Base-by-base conservation (phyloP, 2,888 invertebrate genomes). In the Zaprionus bogoriensis region DNA sequence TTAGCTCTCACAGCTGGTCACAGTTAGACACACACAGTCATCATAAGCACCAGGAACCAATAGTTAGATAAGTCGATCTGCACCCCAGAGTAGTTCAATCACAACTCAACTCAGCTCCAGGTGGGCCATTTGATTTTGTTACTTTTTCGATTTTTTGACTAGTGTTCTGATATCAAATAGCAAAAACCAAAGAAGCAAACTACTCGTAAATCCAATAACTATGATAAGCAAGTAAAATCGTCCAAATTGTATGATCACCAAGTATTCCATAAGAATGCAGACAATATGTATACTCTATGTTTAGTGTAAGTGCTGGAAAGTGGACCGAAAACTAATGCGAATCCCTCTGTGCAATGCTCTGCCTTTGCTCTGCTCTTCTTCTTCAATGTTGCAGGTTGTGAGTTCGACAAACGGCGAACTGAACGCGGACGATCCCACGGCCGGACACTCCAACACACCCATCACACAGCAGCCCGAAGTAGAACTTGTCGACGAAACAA, bases 371-470 rank as follows among this genome's bases (percentile, higher is more conserved):
- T 52, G 57, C 44, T 65, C 20, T 38, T 64, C 10, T 52, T 23
- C 48, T 55, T 63, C 36, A 4, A 45, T 55, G 47, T 89, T 89
- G 20, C 93, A 97, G 97, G 98, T 99, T 93, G 98, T 99, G 89
- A 98, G 97, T 92, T 98, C 98, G 75, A 98, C 98, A 77, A 98
- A 98, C 92, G 98, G 98, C 86, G 98, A 98, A 93, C 92, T 98
- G 88, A 97, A 96, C 77, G 95, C 96, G 76, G 98, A 98, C 92
- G 98, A 98, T 92, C 98, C 98, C 23, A 97, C 97, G 55, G 98
- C 97, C 68, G 98, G 98, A 68, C 98, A 98, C 92, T 98, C 98
- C 92, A 98, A 98, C 92, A 98, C 98, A 88, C 98, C 98, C 78
- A 98, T 98, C 91, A 97, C 98, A 79, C 96, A 95, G 91, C 96